Conservation (phyloP, 2,113 vertebrate genomes). For the Ellobius talpinus region DNA sequence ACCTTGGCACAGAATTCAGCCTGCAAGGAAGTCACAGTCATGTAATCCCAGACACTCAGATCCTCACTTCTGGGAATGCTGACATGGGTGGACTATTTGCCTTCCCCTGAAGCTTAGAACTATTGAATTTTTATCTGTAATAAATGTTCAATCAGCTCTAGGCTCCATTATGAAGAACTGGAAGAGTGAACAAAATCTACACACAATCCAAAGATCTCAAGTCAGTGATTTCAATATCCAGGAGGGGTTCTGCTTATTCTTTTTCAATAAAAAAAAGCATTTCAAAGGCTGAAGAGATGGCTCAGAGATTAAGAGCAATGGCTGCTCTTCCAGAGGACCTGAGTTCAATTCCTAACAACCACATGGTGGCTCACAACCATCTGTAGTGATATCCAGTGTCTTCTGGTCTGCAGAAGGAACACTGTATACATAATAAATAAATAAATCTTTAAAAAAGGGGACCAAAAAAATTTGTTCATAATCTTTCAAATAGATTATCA, state of each 20-base stretch:
- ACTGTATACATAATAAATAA: too few relatives aligned
- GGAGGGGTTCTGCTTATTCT: not conserved
- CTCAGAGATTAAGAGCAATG: too few relatives aligned
- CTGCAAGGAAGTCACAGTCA: not conserved
- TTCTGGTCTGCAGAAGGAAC: too few relatives aligned
- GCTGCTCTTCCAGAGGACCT: too few relatives aligned
- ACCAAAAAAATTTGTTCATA: not conserved
- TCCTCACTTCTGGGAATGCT: constrained; percentile 59
- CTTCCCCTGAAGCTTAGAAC: constrained; percentile 49
- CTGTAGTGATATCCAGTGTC: too few relatives aligned
- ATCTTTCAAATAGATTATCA: constrained; percentile 34
- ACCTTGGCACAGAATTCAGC: not conserved
- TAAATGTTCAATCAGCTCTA: constrained; percentile 57
- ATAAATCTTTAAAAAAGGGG: too few relatives aligned
- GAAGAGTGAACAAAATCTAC: not conserved
- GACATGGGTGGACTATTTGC: constrained; percentile 43
- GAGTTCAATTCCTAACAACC: too few relatives aligned
- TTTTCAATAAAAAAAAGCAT: not conserved
- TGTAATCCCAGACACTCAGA: not conserved
- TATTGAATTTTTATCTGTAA: not conserved
- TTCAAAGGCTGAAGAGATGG: not conserved
- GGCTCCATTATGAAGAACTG: constrained; percentile 24
- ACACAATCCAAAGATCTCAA: constrained; percentile 27
- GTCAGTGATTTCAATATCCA: not conserved
- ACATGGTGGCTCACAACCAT: too few relatives aligned